phyloP scores from a whole-genome alignment of 2,888 invertebrate species.

The Chesias legatella region DNA sequence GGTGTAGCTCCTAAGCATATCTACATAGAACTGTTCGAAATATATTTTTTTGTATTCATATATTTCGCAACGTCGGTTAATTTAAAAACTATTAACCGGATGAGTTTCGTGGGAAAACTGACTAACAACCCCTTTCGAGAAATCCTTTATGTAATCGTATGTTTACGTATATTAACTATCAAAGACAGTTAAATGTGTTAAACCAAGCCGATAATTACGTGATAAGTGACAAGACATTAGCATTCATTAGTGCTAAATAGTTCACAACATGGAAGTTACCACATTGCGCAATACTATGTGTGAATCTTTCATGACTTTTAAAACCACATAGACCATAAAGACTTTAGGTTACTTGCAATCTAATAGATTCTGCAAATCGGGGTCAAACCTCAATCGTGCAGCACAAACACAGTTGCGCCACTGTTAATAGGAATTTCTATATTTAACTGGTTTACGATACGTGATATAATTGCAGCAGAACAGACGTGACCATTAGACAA shows the following conservation, averaged over 20 bases:
- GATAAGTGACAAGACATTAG: conserved; percentile 14
- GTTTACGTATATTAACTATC: no score
- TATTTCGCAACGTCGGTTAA: no score
- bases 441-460: conserved; percentile 47
- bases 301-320: conserved; percentile 3
- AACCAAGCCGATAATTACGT: neutral
- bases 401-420: conserved; percentile 42
- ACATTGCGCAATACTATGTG: conserved; percentile 7
- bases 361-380: conserved; percentile 29
- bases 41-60: no score
- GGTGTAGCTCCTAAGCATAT: no score
- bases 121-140: no score
- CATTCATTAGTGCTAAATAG: conserved; percentile 6
- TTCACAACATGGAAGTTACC: conserved; percentile 4
- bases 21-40: no score
- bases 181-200: no score
- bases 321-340: conserved; percentile 4
- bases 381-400: conserved; percentile 44
- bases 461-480: conserved; percentile 53
- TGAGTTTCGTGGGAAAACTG: no score
- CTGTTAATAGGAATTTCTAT: conserved; percentile 53
- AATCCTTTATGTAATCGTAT: no score
- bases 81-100: no score
- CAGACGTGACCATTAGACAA: conserved; percentile 57
- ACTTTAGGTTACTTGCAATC: conserved; percentile 15